Evolutionary conservation across 2,797 vertebrate species (phyloP).

Genomic region (Sebastes aleutianus): DNA sequence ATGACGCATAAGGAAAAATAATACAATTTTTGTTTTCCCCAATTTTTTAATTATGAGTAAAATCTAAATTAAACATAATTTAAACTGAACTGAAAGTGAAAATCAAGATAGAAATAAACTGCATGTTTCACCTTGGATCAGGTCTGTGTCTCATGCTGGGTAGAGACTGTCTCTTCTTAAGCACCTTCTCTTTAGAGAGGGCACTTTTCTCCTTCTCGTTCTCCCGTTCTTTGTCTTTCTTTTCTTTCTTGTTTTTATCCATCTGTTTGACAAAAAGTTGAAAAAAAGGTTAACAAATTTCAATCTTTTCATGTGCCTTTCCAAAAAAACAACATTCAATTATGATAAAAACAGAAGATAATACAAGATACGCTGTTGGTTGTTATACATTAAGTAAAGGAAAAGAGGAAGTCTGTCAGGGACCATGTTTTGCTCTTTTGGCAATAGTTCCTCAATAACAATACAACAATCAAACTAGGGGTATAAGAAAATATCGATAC

Average conservation of each 20-base stretch:
- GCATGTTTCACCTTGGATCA: constrained; percentile 82
- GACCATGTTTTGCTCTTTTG: background rate
- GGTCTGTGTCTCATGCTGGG: constrained; percentile 81
- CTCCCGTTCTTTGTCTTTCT: constrained; percentile 96
- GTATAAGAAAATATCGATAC: too few relatives aligned
- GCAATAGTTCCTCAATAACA: background rate
- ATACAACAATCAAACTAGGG: background rate
- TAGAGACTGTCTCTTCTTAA: constrained; percentile 91
- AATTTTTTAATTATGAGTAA: background rate
- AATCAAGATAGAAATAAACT: background rate
- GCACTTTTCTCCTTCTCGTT: constrained; percentile 94
- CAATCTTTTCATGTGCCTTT: background rate
- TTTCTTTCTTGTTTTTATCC: constrained; percentile 93
- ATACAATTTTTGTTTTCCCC: too few relatives aligned
- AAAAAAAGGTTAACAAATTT: background rate
- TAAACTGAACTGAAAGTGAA: background rate
- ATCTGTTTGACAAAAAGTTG: constrained; percentile 57
- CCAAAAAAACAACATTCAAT: background rate
- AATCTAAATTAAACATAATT: background rate
- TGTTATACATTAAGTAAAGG: background rate
- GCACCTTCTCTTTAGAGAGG: constrained; percentile 87
- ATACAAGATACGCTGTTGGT: accelerated
- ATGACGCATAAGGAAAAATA: background rate
- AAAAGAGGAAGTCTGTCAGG: background rate
- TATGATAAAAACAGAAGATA: background rate